phyloP scores from a whole-genome alignment of 2,888 invertebrate genomes.

The Periphyllus acericola region DNA sequence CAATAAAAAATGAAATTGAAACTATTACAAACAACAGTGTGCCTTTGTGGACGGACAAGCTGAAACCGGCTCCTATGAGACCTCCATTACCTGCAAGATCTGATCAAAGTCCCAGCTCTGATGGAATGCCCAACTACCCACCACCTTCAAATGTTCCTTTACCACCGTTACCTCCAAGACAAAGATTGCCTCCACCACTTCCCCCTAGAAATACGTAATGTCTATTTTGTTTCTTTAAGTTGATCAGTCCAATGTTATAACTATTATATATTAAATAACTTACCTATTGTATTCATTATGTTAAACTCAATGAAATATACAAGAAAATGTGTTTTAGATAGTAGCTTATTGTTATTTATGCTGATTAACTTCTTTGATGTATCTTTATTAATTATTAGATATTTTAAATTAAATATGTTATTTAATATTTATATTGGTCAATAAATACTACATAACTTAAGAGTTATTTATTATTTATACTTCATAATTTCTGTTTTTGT shows the following conservation, averaged over 20 bases:
- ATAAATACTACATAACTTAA: constrained; percentile 44
- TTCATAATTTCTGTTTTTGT: constrained; percentile 17
- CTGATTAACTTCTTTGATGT: constrained; percentile 9
- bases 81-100: constrained; percentile 47
- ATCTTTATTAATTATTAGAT: constrained; percentile 40
- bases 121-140: constrained; percentile 58
- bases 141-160: constrained; percentile 56
- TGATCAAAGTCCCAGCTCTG: constrained; percentile 47
- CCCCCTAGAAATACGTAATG: constrained; percentile 56
- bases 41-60: constrained; percentile 50
- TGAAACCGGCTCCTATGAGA: constrained; percentile 40
- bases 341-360: constrained; percentile 44
- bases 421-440: constrained; percentile 53
- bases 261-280: constrained; percentile 6
- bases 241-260: constrained; percentile 46
- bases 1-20: constrained; percentile 55
- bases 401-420: constrained; percentile 42
- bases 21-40: constrained; percentile 46
- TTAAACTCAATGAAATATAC: constrained; percentile 18
- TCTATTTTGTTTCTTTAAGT: background rate
- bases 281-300: constrained; percentile 38
- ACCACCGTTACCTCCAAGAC: constrained; percentile 54
- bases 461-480: constrained; percentile 36
- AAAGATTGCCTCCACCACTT: constrained; percentile 55
- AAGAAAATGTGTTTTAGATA: constrained; percentile 23